Conservation (phyloP, 2,888 invertebrate species). For the Yponomeuta evonymella region DNA sequence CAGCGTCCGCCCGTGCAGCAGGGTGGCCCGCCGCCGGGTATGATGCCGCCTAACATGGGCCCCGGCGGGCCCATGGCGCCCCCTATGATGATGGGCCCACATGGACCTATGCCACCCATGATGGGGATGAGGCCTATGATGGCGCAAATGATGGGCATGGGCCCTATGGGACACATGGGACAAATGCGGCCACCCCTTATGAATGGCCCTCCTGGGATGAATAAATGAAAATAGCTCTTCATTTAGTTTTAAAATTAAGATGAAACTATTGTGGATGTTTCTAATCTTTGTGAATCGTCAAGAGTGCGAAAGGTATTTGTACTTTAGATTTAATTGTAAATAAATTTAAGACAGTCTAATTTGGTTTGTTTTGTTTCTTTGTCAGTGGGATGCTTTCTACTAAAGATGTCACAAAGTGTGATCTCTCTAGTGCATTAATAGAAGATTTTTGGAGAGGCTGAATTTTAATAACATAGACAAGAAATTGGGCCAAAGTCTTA, state of each 20-base stretch:
- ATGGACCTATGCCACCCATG: constrained; percentile 86
- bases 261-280: neutral
- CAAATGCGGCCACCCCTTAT: constrained; percentile 84
- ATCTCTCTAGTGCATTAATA: no score
- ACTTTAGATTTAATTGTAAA: constrained; percentile 1
- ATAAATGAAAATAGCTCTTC: constrained; percentile 34
- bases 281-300: neutral
- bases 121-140: constrained; percentile 82
- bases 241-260: neutral
- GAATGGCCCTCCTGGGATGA: constrained; percentile 82
- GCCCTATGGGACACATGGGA: constrained; percentile 82
- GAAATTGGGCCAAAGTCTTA: no score
- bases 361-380: constrained; percentile 8
- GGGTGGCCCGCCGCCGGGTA: constrained; percentile 80
- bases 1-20: constrained; percentile 57
- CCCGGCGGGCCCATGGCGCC: constrained; percentile 84
- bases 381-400: no score
- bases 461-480: no score
- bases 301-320: neutral
- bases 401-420: no score
- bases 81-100: constrained; percentile 88
- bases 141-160: constrained; percentile 68
- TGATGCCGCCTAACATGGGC: constrained; percentile 76
- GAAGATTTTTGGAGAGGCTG: no score
- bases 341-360: neutral